Evolutionary conservation across 2,888 invertebrate species (phyloP).

Genomic region (Drosophila buzzatii): DNA sequence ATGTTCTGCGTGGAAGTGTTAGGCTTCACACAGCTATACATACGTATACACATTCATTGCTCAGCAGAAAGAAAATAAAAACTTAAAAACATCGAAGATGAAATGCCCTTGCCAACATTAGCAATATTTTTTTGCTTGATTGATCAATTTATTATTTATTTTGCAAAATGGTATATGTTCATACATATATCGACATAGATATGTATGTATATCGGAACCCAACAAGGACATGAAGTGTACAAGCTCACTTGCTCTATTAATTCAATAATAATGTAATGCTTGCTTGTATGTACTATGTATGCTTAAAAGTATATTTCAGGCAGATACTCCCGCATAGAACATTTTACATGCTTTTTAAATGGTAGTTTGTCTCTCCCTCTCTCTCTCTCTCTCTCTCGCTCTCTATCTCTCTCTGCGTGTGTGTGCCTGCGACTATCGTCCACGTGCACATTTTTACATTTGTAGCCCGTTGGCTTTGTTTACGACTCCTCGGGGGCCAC

Average conservation of each 20-base stretch:
- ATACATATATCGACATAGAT: too few species aligned
- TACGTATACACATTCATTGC: slow-evolving; percentile 7
- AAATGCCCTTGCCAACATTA: not conserved
- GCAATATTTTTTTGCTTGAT: not conserved
- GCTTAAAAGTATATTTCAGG: not conserved
- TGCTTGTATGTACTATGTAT: too few species aligned
- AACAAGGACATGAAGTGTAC: too few species aligned
- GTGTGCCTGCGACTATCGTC: slow-evolving; percentile 1
- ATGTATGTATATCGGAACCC: too few species aligned
- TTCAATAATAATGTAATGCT: too few species aligned
- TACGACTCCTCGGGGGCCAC: slow-evolving; percentile 77
- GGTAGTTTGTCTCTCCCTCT: not conserved
- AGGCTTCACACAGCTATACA: slow-evolving; percentile 37
- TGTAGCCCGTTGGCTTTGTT: slow-evolving; percentile 64
- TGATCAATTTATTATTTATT: too few species aligned
- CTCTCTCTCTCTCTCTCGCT: too few species aligned
- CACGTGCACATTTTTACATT: slow-evolving; percentile 66
- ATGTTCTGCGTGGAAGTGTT: slow-evolving; percentile 46
- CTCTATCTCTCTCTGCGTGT: not conserved
- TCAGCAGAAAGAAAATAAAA: not conserved
- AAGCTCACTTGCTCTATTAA: too few species aligned
- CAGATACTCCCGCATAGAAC: not conserved
- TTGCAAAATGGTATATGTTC: too few species aligned
- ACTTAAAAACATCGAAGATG: not conserved
- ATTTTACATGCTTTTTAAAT: slow-evolving; percentile 6